A percentile compares a stretch with the other conserved stretches of the same genome.
Evolutionary conservation across 2,113 vertebrate genomes (phyloP).

Genomic region (Dromaius novaehollandiae): DNA sequence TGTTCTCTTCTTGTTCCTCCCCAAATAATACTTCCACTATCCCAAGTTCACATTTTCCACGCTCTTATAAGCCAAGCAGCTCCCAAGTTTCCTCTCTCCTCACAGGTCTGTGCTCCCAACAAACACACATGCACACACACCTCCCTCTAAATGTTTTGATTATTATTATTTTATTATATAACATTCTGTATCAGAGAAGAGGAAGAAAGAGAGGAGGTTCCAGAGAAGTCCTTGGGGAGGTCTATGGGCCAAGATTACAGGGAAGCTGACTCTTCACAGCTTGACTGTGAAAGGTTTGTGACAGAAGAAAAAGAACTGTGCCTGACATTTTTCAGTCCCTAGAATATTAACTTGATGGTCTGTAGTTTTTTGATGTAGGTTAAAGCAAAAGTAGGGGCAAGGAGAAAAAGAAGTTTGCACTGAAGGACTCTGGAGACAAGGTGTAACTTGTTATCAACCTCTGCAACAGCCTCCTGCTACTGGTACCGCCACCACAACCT

Average conservation of each 20-base stretch:
- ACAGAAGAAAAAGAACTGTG: neutral
- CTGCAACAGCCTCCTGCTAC: neutral
- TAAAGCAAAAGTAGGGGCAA: neutral
- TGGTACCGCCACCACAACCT: neutral
- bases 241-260: neutral
- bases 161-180: neutral
- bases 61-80: neutral
- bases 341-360: neutral
- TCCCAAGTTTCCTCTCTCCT: neutral
- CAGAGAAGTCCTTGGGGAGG: neutral
- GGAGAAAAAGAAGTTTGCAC: neutral
- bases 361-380: neutral
- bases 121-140: too few species aligned
- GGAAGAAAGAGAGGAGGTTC: neutral
- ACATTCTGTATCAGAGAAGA: neutral
- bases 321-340: neutral
- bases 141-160: rapidly evolving
- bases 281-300: neutral
- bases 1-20: neutral
- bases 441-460: neutral
- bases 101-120: neutral
- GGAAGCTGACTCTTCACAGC: neutral
- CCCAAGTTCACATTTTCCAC: rapidly evolving
- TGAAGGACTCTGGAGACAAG: neutral
- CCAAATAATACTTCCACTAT: neutral